Evolutionary conservation across 2,113 vertebrate species (phyloP), one percentile per base, ranked within the genome.

Genomic region (Oncorhynchus gorbuscha): DNA sequence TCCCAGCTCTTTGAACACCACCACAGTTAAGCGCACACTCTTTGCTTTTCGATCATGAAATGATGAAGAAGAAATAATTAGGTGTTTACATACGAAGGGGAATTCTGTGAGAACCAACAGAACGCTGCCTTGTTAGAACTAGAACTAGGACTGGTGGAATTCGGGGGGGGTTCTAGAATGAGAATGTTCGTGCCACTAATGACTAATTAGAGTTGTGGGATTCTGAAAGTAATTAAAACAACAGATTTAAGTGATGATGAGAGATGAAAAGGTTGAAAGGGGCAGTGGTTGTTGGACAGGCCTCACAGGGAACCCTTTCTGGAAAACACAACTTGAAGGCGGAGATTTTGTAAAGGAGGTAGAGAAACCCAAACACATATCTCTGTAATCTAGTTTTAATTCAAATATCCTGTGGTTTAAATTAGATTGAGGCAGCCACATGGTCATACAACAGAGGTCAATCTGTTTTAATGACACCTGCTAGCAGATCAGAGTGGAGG

Each of bases 211-310:
- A 74, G 78, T 69, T 80, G 84, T 84, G 7, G 89, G 89, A 90
- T 91, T 80, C 88, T 90, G 89, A 87, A 85, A 79, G 85, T 85
- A 83, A 32, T 67, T 90, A 86, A 89, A 90, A 91, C 79, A 91
- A 87, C 89, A 85, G 81, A 83, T 88, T 45, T 49, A 64, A 84
- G 81, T 69, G 83, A 82, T 92, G 92, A 93, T 69, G 83, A 82
- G 85, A 90, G 89, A 91, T 90, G 91, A 92, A 93, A 92, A 90
- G 89, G 83, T 83, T 74, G 79, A 84, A 80, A 83, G 82, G 75
- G 75, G 72, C 86, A 80, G 70, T 80, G 82, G 89, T 82, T 83
- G 78, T 90, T 93, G 90, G 91, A 92, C 62, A 5, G 71, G 66
- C 59, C 86, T 90, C 89, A 91, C 82, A 91, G 76, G 74, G 39